Evolutionary conservation across 2,797 vertebrate species (phyloP).

Genomic region (Psittacula derbiana): DNA sequence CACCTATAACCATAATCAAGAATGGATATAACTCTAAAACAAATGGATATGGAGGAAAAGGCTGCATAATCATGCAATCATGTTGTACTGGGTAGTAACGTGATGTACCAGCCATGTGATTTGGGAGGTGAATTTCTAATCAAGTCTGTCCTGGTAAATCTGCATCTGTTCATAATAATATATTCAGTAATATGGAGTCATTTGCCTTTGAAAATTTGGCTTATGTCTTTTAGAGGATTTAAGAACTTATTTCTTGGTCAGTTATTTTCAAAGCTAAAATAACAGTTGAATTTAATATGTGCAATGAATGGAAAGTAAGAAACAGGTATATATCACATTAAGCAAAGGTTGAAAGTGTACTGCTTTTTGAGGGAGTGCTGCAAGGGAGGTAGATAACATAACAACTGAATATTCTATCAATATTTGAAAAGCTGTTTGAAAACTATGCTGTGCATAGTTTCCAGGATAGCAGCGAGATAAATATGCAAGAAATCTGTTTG

Average conservation of each 20-base stretch:
- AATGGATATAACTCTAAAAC: not conserved
- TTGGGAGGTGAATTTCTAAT: not conserved
- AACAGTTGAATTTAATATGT: not conserved
- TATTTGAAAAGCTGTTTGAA: slow-evolving; percentile 37
- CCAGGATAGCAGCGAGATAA: slow-evolving; percentile 37
- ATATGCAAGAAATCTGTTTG: slow-evolving; percentile 51
- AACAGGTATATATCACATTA: not conserved
- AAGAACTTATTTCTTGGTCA: not conserved
- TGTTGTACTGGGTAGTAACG: not conserved
- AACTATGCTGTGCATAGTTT: slow-evolving; percentile 22
- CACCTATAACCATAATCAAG: not conserved
- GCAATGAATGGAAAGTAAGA: not conserved
- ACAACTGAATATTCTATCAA: slow-evolving; percentile 29
- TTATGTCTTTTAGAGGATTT: not conserved
- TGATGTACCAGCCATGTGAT: not conserved
- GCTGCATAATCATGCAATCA: not conserved
- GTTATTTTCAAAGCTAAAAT: not conserved
- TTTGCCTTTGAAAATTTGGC: not conserved
- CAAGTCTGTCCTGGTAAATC: not conserved
- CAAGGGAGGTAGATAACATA: slow-evolving; percentile 1
- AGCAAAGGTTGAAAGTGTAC: not conserved
- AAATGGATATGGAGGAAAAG: not conserved
- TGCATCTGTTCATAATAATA: not conserved
- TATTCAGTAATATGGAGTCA: not conserved
- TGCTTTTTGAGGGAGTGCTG: not conserved